Evolutionary conservation across 2,797 vertebrate genomes (phyloP).

Genomic region (Garrulus glandarius): DNA sequence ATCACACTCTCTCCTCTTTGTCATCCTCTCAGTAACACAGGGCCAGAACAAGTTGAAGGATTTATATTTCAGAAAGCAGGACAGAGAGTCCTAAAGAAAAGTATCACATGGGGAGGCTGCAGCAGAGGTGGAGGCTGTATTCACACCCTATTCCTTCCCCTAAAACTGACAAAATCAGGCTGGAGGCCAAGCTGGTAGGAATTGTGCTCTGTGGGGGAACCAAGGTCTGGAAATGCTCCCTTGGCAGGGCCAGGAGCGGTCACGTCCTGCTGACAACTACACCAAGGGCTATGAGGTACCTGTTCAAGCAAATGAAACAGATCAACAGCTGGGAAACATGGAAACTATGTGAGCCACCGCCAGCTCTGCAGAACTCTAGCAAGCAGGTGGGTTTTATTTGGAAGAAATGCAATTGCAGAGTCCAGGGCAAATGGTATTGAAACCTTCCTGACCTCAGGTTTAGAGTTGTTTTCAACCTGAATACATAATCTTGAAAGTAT

Average conservation of each 20-base stretch:
- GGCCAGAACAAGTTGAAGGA: not conserved
- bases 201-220: not conserved
- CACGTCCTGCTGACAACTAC: not conserved
- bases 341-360: conserved; percentile 28
- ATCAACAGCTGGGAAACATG: conserved; percentile 52
- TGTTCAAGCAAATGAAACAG: conserved; percentile 15
- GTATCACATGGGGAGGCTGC: rapidly evolving
- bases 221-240: not conserved
- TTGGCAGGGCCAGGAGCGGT: not conserved
- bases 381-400: not conserved
- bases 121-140: not conserved
- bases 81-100: not conserved
- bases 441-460: not conserved
- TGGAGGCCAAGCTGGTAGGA: not conserved
- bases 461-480: not conserved
- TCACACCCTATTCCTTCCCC: not conserved
- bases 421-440: not conserved
- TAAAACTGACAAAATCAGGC: not conserved
- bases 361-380: not conserved
- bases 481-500: not conserved
- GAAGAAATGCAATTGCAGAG: not conserved
- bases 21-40: not conserved
- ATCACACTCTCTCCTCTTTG: not conserved
- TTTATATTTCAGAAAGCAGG: not conserved
- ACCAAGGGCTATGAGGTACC: not conserved